Base-by-base conservation (phyloP, 2,888 invertebrate species). In the Drosophila recens region DNA sequence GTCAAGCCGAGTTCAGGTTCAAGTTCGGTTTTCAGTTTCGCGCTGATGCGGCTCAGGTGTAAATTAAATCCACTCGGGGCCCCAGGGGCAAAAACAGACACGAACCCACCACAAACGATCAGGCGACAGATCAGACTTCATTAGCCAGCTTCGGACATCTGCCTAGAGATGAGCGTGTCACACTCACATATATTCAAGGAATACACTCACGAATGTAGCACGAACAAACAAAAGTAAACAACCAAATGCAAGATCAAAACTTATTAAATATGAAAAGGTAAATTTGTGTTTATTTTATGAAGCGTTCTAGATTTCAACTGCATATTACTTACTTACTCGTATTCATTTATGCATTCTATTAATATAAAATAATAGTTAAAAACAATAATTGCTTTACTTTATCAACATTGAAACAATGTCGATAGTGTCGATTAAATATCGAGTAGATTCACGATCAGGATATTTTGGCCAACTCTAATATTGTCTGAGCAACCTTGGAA, bases 31-130 rank as follows among this genome's bases (percentile, higher is more conserved):
- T 72, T 84, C 68, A 72, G 78, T 79, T 83, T 82, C 80, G 61
- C 57, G 56, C 69, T 80, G 79, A 69, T 65, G 73, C 73, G 79
- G 46, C 78, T 86, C 86, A 86, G 86, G 86, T 86, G 86, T 86
- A 86, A 86, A 86, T 86, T 86, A 88, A 86, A 86, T 88, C 86
- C 83, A 86, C 88, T 80, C 62, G 57, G 56, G 8, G 17, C 56
- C 67, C 48, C 54, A 33, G 48, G 20, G 45, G 43, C 61, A 69
- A 67, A 61, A 33, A 36, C 67, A 56, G 52, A 67, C 64, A 74
- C 67, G 42, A 56, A 49, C 34, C 42, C 52, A 45, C 30, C 54
- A 56, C 30, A 42, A 53, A 11, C 42, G 54, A 33, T 36, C 56
- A 63, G 58, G 82, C 80, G 76, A 80, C 84, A 76, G 67, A 80